Evolutionary conservation across 2,113 vertebrate species (phyloP), one percentile per base, ranked within the genome.

Genomic region (Castor canadensis): DNA sequence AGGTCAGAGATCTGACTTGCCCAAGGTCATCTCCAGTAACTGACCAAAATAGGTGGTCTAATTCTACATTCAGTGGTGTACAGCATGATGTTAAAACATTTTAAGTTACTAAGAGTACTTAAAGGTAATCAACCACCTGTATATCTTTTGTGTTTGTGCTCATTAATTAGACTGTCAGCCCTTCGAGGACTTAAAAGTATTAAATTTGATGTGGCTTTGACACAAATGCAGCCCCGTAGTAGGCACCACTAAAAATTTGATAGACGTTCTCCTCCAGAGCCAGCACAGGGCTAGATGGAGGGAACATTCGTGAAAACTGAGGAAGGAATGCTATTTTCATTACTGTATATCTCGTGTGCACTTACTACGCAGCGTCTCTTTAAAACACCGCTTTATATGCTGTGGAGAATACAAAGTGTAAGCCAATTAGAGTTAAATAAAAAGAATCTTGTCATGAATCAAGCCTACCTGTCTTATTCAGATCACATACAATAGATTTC

Each of bases 381-480:
- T 66, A 87, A 56, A 35, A 43, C 20, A 88, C 28, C 58, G 54
- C 24, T 35, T 1, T 60, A 45, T n/a, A n/a, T 86, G 30, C 43
- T 47, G 8, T 83, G 75, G 49, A 32, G 52, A 94, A 79, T 92
- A 86, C 11, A 83, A 49, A 84, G 71, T 80, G 22, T 64, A 71
- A 76, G 81, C 69, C 64, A 81, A 71, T 90, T 93, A 88, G 17
- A 69, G 67, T 76, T 95, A 58, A 93, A 83, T 92, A 38, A 20
- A 73, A 89, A 87, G 49, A 81, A 60, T 26, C 35, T n/a, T 83
- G 40, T 67, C 54, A 20, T 79, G 56, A 95, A 62, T 88, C 79
- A 85, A 87, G 80, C 60, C 80, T 94, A n/a, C n/a, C 79, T 84
- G 35, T 40, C 66, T 81, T 77, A 81, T 77, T 95, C n/a, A n/a